phyloP scores from a whole-genome alignment of 2,888 invertebrate genomes.

The Nymphalis urticae region DNA sequence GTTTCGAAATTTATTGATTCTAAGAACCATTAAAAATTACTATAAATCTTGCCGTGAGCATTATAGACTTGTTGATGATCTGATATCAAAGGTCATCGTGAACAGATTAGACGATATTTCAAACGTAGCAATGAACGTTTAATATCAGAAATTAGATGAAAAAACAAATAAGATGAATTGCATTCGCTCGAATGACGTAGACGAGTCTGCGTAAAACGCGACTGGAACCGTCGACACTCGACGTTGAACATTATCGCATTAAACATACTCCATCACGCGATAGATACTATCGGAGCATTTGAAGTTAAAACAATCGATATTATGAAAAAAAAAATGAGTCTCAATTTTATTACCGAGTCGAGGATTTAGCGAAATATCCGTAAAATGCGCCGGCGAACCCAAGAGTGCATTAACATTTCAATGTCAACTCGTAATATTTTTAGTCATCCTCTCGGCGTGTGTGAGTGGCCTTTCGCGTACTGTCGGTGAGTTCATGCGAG shows the following conservation, averaged over 20 bases:
- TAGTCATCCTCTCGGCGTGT: constrained; percentile 65
- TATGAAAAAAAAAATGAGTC: constrained; percentile 59
- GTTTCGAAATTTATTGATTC: constrained; percentile 14
- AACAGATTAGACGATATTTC: background rate
- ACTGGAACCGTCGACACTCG: constrained; percentile 40
- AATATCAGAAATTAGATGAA: constrained; percentile 19
- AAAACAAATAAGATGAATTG: constrained; percentile 13
- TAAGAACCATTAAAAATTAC: constrained; percentile 5
- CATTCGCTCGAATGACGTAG: constrained; percentile 14
- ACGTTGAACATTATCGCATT: constrained; percentile 45
- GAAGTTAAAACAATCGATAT: constrained; percentile 66
- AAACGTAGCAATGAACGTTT: background rate
- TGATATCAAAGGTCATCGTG: background rate
- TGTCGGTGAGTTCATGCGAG: constrained; percentile 43
- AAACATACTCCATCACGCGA: constrained; percentile 52
- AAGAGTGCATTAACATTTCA: constrained; percentile 81
- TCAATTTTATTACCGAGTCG: constrained; percentile 51
- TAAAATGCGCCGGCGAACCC: constrained; percentile 65
- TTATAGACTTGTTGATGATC: background rate
- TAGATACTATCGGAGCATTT: constrained; percentile 57
- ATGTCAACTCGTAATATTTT: constrained; percentile 81
- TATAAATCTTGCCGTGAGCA: constrained; percentile 6
- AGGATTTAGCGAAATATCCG: constrained; percentile 58
- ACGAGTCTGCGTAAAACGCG: constrained; percentile 20
- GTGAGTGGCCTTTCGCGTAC: constrained; percentile 65